These are phyloP conservation scores for Idris sp. DNA, from an alignment of 1,140 invertebrate genomes.

Conservation along the genomic window DNA sequence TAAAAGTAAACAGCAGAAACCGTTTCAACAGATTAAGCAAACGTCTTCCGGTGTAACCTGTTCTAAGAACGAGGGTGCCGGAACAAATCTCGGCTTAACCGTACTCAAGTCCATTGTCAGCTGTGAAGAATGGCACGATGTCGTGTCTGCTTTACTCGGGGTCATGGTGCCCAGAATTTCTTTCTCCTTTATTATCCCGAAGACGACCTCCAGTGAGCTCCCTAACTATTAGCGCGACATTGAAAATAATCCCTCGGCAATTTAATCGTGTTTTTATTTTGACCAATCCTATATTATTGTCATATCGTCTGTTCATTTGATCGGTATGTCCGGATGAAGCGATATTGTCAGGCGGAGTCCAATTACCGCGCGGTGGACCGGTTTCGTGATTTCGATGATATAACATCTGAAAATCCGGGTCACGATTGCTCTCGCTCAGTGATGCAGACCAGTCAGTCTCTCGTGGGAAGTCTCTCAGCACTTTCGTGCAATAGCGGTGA, in stretches of 20 bases:
- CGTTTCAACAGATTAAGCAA: slow-evolving; percentile 2
- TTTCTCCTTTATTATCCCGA: slow-evolving; percentile 42
- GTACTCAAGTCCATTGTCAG: slow-evolving; percentile 39
- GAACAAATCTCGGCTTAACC: slow-evolving; percentile 31
- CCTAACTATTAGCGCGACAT: slow-evolving; percentile 69
- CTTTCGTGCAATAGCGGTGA: slow-evolving; percentile 44
- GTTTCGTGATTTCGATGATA: slow-evolving; percentile 52
- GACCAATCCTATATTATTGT: no score
- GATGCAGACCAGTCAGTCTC: slow-evolving; percentile 34
- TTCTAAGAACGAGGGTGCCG: slow-evolving; percentile 24
- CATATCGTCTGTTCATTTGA: slow-evolving; percentile 29
- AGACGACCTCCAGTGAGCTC: slow-evolving; percentile 52
- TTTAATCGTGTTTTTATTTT: slow-evolving; percentile 53
- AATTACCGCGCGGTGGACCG: slow-evolving; percentile 36
- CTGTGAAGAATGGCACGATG: slow-evolving; percentile 46
- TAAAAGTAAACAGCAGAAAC: background rate
- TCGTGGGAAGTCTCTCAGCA: slow-evolving; percentile 53
- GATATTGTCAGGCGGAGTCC: slow-evolving; percentile 51
- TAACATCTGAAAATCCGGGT: slow-evolving; percentile 57
- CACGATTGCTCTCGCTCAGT: slow-evolving; percentile 40
- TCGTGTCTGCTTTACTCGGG: slow-evolving; percentile 64
- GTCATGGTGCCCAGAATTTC: slow-evolving; percentile 61
- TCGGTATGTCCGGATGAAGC: slow-evolving; percentile 24
- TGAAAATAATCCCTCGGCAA: slow-evolving; percentile 65
- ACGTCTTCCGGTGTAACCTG: slow-evolving; percentile 34